phyloP scores from a whole-genome alignment of 2,113 vertebrate species.

The Upupa epops region DNA sequence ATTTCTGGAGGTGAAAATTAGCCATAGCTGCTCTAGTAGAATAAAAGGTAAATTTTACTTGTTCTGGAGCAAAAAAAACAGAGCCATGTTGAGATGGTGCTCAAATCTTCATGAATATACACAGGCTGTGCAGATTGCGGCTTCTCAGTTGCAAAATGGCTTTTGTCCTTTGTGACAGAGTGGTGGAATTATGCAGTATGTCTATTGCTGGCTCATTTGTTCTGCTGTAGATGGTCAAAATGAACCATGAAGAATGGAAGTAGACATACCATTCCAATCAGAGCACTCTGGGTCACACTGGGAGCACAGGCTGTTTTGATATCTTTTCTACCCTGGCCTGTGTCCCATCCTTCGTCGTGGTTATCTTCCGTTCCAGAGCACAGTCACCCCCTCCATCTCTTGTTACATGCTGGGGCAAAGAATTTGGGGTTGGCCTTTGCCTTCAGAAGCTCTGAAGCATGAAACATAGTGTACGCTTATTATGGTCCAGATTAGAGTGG shows the following conservation, averaged over 20 bases:
- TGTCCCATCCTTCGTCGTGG: not conserved
- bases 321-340: not conserved
- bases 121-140: not conserved
- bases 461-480: not conserved
- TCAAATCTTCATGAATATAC: not conserved
- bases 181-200: not conserved
- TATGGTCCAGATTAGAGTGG: not conserved
- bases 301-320: not conserved
- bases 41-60: not conserved
- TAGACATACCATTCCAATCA: not conserved
- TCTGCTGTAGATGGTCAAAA: conserved; percentile 5
- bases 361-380: conserved; percentile 17
- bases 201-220: conserved; percentile 8
- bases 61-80: not conserved
- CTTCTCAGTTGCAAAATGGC: not conserved
- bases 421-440: conserved; percentile 4
- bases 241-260: conserved; percentile 38
- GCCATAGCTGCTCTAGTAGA: not conserved
- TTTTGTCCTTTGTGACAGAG: not conserved
- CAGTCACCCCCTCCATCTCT: not conserved
- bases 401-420: not conserved
- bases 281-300: not conserved
- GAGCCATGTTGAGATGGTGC: not conserved
- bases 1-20: not conserved
- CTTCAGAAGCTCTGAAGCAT: conserved; percentile 16